These are phyloP conservation scores for Dascyllus trimaculatus DNA, from an alignment of 2,113 vertebrate species.

Conservation along the genomic window DNA sequence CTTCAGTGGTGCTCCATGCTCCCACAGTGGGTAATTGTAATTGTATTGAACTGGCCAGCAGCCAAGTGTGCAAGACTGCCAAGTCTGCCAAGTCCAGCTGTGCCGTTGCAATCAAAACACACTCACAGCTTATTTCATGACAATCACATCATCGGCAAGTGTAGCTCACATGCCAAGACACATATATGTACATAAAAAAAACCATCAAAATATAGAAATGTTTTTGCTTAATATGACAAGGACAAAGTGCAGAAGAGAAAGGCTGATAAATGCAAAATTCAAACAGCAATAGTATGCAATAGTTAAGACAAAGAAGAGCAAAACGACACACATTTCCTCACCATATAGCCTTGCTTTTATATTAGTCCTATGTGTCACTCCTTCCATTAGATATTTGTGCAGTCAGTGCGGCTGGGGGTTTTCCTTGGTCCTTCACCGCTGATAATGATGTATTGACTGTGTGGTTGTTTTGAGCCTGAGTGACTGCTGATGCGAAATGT, in stretches of 20 bases:
- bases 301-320: not conserved
- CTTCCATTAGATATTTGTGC: slow-evolving; percentile 5
- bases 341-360: slow-evolving; percentile 1
- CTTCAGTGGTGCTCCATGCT: slow-evolving; percentile 50
- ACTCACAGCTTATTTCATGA: slow-evolving; percentile 55
- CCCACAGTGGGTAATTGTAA: slow-evolving; percentile 66
- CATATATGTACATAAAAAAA: slow-evolving; percentile 27
- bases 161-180: slow-evolving; percentile 31
- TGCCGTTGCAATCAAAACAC: slow-evolving; percentile 67
- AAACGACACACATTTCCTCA: not conserved
- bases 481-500: slow-evolving; percentile 11
- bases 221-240: slow-evolving; percentile 14
- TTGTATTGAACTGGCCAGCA: slow-evolving; percentile 70
- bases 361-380: not conserved
- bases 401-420: not conserved
- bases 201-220: slow-evolving; percentile 4
- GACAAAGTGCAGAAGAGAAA: not conserved
- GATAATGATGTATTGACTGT: slow-evolving; percentile 29
- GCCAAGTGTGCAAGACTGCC: slow-evolving; percentile 60
- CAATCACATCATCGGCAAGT: slow-evolving; percentile 52
- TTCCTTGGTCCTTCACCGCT: not conserved
- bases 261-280: not conserved
- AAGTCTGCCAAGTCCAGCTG: slow-evolving; percentile 69
- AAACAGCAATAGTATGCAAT: not conserved
- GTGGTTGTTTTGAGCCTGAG: slow-evolving; percentile 34